These are phyloP conservation scores for Ethmia dodecea DNA, from an alignment of 2,888 invertebrate genomes.

Conservation along the genomic window DNA sequence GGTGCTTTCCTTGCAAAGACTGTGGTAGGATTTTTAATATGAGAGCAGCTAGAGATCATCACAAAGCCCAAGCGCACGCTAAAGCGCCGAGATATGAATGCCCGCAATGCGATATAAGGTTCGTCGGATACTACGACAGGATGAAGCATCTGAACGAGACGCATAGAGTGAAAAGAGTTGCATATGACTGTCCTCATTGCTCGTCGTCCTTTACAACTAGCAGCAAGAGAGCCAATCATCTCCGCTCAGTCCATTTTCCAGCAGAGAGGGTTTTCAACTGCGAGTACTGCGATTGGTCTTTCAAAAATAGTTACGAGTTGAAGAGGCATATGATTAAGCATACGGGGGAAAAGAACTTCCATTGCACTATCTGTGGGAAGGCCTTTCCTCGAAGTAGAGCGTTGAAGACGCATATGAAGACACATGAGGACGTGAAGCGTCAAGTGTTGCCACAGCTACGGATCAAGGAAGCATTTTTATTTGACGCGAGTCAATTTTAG, in stretches of 20 bases:
- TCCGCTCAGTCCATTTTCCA: conserved; percentile 52
- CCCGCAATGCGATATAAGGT: conserved; percentile 57
- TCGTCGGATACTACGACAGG: conserved; percentile 56
- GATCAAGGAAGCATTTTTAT: no score
- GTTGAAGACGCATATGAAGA: conserved; percentile 48
- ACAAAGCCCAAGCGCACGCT: conserved; percentile 52
- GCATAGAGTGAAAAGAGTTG: conserved; percentile 53
- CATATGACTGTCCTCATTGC: conserved; percentile 54
- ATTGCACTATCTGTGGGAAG: conserved; percentile 70
- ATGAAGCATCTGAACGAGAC: conserved; percentile 58
- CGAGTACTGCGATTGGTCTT: conserved; percentile 54
- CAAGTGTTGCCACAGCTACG: conserved; percentile 38
- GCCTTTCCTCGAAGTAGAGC: conserved; percentile 68
- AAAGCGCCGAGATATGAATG: conserved; percentile 62
- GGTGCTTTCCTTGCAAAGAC: conserved; percentile 57
- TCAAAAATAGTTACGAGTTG: conserved; percentile 56
- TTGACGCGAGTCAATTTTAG: no score
- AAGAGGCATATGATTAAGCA: conserved; percentile 58
- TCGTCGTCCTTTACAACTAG: conserved; percentile 58
- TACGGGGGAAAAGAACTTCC: conserved; percentile 55
- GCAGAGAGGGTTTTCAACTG: conserved; percentile 45
- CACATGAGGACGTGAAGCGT: conserved; percentile 44
- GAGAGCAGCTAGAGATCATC: conserved; percentile 57
- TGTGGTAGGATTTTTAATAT: conserved; percentile 53
- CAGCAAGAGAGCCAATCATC: conserved; percentile 52